phyloP scores from a whole-genome alignment of 53 echinoderm and acorn worm genomes.

The Mesocentrotus franciscanus region DNA sequence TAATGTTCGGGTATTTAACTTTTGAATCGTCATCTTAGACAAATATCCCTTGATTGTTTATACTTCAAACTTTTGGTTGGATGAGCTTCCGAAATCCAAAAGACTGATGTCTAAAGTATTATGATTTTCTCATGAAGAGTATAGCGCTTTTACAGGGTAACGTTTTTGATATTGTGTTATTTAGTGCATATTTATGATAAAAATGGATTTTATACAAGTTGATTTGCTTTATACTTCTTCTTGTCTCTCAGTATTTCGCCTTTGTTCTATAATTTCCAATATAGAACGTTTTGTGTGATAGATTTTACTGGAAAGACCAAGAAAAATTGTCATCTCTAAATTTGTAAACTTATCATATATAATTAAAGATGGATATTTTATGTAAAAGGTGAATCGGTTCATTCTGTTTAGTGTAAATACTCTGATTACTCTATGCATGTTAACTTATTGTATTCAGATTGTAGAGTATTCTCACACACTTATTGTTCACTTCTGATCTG shows the following conservation, averaged over 20 bases:
- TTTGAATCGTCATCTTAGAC: too few species aligned
- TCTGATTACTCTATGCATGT: not conserved
- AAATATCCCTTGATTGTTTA: too few species aligned
- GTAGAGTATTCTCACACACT: conserved; percentile 22
- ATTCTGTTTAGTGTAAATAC: not conserved
- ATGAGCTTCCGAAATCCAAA: too few species aligned
- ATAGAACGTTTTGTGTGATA: not conserved
- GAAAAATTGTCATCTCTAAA: not conserved
- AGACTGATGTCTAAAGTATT: not conserved
- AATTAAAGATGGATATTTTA: not conserved
- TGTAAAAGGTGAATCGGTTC: not conserved
- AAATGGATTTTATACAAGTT: not conserved
- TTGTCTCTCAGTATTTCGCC: not conserved
- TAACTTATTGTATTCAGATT: conserved; percentile 41
- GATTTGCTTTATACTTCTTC: not conserved
- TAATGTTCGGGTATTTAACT: too few species aligned
- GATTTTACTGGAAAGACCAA: not conserved
- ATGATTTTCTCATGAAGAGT: not conserved
- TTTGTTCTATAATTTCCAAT: not conserved
- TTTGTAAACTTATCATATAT: conserved; percentile 2
- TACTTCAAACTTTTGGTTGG: too few species aligned
- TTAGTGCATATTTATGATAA: not conserved
- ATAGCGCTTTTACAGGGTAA: not conserved
- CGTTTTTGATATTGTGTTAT: not conserved
- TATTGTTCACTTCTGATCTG: not conserved